Conservation (phyloP, 2,888 invertebrate species). For the Allygus modestus region DNA sequence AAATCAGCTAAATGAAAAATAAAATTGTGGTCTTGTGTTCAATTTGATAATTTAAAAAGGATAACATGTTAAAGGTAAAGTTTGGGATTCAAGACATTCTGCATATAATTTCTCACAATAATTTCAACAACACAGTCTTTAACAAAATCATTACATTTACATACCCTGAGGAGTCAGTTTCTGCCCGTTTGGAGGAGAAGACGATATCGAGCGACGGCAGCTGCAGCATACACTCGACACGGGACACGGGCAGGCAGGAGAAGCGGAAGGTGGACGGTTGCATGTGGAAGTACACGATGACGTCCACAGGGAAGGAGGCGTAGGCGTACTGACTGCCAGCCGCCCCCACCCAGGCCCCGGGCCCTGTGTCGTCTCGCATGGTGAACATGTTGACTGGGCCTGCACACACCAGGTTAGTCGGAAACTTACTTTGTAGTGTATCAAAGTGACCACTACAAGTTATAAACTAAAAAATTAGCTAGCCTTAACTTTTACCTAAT, state of each 20-base stretch:
- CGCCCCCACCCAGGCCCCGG: conserved; percentile 74
- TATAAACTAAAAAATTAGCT: no score
- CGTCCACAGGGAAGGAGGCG: conserved; percentile 98
- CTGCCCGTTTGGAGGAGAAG: conserved; percentile 94
- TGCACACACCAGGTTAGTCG: conserved; percentile 69
- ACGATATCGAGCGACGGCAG: conserved; percentile 98
- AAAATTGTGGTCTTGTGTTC: no score
- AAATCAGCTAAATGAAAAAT: no score
- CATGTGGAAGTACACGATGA: conserved; percentile 99
- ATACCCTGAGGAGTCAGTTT: conserved; percentile 74
- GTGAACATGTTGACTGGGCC: conserved; percentile 71
- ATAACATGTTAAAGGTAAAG: no score
- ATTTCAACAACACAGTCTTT: no score
- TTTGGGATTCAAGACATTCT: no score
- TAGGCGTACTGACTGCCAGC: conserved; percentile 89
- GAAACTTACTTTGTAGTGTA: no score
- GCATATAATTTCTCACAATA: no score
- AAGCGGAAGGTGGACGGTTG: conserved; percentile 98
- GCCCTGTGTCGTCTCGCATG: conserved; percentile 68
- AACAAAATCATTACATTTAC: no score
- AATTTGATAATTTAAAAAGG: no score
- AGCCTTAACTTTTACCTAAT: no score
- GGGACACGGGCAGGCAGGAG: conserved; percentile 95
- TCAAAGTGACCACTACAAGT: no score
- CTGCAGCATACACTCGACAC: conserved; percentile 97